phyloP scores from a whole-genome alignment of 1,140 invertebrate genomes.

The Drosophila mojavensis region DNA sequence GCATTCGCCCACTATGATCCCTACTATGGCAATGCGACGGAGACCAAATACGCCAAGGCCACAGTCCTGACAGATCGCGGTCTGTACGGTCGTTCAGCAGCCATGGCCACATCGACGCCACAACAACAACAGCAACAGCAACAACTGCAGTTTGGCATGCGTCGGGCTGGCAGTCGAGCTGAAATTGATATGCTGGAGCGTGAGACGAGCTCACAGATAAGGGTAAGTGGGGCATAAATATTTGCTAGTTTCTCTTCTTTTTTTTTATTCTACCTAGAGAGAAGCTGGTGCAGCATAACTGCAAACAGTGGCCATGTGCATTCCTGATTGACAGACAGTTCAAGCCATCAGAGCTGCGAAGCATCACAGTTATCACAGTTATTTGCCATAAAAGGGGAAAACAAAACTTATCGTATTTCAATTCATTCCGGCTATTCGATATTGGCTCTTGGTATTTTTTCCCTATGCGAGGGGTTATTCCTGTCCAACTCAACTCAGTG shows the following conservation, averaged over 20 bases:
- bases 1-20: slow-evolving; percentile 69
- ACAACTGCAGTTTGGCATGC: slow-evolving; percentile 60
- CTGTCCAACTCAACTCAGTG: too few species aligned
- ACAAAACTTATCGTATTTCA: background rate
- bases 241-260: background rate
- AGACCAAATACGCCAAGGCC: slow-evolving; percentile 81
- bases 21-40: slow-evolving; percentile 72
- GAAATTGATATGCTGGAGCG: slow-evolving; percentile 83
- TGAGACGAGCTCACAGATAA: slow-evolving; percentile 80
- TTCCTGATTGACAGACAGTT: slow-evolving; percentile 5
- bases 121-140: slow-evolving; percentile 50
- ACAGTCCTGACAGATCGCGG: slow-evolving; percentile 74
- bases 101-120: slow-evolving; percentile 66
- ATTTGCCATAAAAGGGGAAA: background rate
- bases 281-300: background rate
- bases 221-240: slow-evolving; percentile 63
- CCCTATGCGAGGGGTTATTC: too few species aligned
- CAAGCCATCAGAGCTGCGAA: background rate
- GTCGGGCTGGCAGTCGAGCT: slow-evolving; percentile 76
- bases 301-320: background rate
- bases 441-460: too few species aligned
- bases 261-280: background rate
- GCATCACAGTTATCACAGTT: background rate
- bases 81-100: slow-evolving; percentile 38
- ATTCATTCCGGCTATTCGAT: background rate